Conservation (phyloP, 2,888 invertebrate species). For the Piscicola geometra region DNA sequence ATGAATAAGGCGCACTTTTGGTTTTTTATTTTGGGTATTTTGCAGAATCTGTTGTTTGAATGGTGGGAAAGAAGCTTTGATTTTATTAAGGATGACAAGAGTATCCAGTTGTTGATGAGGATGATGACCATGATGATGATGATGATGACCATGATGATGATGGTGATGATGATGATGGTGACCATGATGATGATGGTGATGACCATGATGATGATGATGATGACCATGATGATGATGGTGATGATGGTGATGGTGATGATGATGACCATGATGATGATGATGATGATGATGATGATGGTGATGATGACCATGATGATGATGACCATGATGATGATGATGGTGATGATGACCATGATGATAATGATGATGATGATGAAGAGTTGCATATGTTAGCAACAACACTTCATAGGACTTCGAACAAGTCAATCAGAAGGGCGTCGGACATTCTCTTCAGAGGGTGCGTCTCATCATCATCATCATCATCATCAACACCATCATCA, state of each 20-base stretch:
- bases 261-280: not conserved
- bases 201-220: not conserved
- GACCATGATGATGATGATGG: slow-evolving; percentile 17
- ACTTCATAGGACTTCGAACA: slow-evolving; percentile 23
- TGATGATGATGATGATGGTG: slow-evolving; percentile 26
- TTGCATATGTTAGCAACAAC: too few species aligned
- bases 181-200: not conserved
- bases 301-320: slow-evolving; percentile 33
- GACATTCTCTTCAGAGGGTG: slow-evolving; percentile 34
- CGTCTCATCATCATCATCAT: not conserved
- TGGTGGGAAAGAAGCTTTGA: too few species aligned
- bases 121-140: slow-evolving; percentile 29
- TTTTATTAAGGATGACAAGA: too few species aligned
- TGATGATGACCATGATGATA: slow-evolving; percentile 27
- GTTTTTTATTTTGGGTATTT: too few species aligned
- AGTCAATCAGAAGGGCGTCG: slow-evolving; percentile 30
- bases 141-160: slow-evolving; percentile 23
- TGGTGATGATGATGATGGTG: not conserved
- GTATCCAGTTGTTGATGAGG: slow-evolving; percentile 15
- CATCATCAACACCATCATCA: slow-evolving; percentile 9
- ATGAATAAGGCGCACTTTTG: too few species aligned
- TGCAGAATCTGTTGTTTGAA: too few species aligned
- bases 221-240: not conserved
- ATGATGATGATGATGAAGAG: slow-evolving; percentile 34
- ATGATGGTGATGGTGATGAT: not conserved